A percentile compares a stretch with the other conserved stretches of the same genome.
Evolutionary conservation across 2,797 vertebrate species (phyloP).

Genomic region (Manis pentadactyla): DNA sequence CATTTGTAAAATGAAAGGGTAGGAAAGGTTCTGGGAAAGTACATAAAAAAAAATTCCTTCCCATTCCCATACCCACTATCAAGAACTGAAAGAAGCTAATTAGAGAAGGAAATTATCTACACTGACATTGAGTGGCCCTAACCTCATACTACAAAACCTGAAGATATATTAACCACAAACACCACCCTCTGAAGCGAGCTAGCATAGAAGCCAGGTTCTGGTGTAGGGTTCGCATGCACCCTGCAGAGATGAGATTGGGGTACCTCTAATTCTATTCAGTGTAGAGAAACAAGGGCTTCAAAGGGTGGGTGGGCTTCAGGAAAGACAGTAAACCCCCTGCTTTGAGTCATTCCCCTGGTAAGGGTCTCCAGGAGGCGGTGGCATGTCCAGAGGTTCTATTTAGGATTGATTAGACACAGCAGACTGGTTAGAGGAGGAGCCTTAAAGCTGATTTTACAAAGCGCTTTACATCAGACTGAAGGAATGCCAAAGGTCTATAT

Average conservation of each 20-base stretch:
- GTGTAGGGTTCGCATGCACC: not conserved
- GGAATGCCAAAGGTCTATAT: not conserved
- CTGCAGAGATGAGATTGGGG: not conserved
- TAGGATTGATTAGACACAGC: not conserved
- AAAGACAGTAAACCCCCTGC: not conserved
- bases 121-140: not conserved
- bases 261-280: not conserved
- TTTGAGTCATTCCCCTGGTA: not conserved
- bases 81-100: conserved; percentile 10
- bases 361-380: not conserved
- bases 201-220: not conserved
- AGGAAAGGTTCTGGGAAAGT: not conserved
- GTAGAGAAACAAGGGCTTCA: not conserved
- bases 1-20: not conserved
- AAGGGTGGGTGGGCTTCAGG: not conserved
- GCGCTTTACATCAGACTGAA: not conserved
- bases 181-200: not conserved
- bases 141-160: not conserved
- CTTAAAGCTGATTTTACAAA: not conserved
- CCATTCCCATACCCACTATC: not conserved
- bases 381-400: not conserved
- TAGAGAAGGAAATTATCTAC: not conserved
- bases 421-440: not conserved
- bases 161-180: not conserved
- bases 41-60: not conserved